Evolutionary conservation across 2,797 vertebrate genomes (phyloP).

Genomic region (Notolepis coatsorum): DNA sequence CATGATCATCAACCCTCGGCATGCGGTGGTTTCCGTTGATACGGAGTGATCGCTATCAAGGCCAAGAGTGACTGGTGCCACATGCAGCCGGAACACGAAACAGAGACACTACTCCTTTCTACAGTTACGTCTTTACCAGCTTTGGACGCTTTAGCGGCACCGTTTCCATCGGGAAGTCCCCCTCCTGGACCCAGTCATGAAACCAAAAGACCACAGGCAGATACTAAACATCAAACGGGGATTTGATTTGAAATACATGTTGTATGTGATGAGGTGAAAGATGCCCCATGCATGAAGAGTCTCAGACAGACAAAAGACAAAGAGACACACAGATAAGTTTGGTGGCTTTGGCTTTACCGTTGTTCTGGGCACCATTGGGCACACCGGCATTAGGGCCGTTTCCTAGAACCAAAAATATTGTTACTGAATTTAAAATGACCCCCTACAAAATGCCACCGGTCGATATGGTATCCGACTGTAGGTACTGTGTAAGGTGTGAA

Average conservation of each 20-base stretch:
- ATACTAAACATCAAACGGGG: conserved; percentile 1
- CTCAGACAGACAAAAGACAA: background rate
- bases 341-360: conserved; percentile 17
- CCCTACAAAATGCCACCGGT: background rate
- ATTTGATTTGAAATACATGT: background rate
- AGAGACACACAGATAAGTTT: background rate
- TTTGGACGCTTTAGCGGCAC: conserved; percentile 26
- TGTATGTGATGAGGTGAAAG: background rate
- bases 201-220: conserved; percentile 44
- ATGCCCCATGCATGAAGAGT: background rate
- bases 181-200: conserved; percentile 42
- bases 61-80: conserved; percentile 11
- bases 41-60: background rate
- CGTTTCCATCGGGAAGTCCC: conserved; percentile 19
- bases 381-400: conserved; percentile 5
- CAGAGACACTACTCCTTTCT: background rate
- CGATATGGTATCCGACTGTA: background rate
- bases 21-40: conserved; percentile 18
- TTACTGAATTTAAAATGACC: conserved; percentile 1
- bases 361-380: conserved; percentile 14
- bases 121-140: conserved; percentile 26
- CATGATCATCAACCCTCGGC: background rate
- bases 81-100: conserved; percentile 14
- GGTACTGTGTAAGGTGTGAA: no score
- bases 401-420: conserved; percentile 12